A percentile compares a stretch with the other conserved stretches of the same genome.
These are phyloP conservation scores for Trichopoda pennipes DNA, from an alignment of 2,888 invertebrate genomes.

Conservation along the genomic window DNA sequence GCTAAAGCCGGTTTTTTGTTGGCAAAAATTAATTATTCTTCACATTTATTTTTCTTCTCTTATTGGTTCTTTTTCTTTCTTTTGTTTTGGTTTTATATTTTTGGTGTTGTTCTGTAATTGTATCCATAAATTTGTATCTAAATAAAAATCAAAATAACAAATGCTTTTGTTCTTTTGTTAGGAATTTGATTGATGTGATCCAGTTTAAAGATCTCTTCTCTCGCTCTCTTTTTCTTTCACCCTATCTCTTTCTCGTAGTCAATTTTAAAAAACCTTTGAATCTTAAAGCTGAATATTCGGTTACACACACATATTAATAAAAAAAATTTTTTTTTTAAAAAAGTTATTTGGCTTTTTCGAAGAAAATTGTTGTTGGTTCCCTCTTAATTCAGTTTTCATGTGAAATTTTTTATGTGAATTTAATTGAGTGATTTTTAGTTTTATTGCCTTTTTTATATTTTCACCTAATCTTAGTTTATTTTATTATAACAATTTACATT, in stretches of 20 bases:
- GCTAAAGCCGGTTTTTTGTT: slow-evolving; percentile 32
- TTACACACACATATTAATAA: background rate
- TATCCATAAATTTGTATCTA: slow-evolving; percentile 32
- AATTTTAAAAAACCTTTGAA: background rate
- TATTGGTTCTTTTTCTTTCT: background rate
- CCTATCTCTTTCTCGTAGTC: too few relatives aligned
- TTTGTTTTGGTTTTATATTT: slow-evolving; percentile 22
- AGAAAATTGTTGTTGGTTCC: slow-evolving; percentile 10
- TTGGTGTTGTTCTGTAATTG: slow-evolving; percentile 21
- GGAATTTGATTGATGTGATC: slow-evolving; percentile 64
- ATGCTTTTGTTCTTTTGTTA: slow-evolving; percentile 40
- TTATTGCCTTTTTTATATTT: slow-evolving; percentile 5
- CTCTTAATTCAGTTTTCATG: slow-evolving; percentile 1
- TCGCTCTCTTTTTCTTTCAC: background rate
- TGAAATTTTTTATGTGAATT: background rate
- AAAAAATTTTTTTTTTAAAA: background rate
- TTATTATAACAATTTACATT: slow-evolving; percentile 24
- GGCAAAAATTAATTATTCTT: slow-evolving; percentile 36
- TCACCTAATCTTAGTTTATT: slow-evolving; percentile 10
- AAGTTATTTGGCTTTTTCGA: slow-evolving; percentile 2
- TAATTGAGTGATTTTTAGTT: background rate
- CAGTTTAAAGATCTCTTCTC: slow-evolving; percentile 29
- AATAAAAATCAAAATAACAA: slow-evolving; percentile 39
- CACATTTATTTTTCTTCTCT: slow-evolving; percentile 22
- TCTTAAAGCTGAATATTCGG: too few relatives aligned